phyloP scores from a whole-genome alignment of 2,797 vertebrate genomes.

The Rhinichthys osculus region DNA sequence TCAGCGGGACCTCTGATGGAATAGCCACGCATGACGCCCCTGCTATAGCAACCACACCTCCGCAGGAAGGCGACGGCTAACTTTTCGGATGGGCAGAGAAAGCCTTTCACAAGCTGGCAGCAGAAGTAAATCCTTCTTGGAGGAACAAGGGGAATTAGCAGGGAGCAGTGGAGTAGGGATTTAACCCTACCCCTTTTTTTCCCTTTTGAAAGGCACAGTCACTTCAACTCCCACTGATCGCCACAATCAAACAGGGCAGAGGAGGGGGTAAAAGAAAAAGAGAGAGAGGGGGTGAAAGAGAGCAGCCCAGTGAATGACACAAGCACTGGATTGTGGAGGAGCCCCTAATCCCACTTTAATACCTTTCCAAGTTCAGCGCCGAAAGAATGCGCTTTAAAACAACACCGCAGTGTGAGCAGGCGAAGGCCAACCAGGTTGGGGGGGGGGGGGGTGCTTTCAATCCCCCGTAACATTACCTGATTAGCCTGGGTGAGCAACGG shows the following conservation, averaged over 20 bases:
- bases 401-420: slow-evolving; percentile 84
- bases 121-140: slow-evolving; percentile 95
- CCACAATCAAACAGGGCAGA: slow-evolving; percentile 90
- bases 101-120: slow-evolving; percentile 92
- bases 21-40: slow-evolving; percentile 91
- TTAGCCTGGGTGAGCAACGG: slow-evolving; percentile 69
- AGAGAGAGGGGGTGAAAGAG: slow-evolving; percentile 69
- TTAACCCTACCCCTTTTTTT: slow-evolving; percentile 88
- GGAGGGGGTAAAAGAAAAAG: slow-evolving; percentile 69
- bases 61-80: slow-evolving; percentile 90
- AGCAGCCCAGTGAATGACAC: slow-evolving; percentile 89
- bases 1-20: slow-evolving; percentile 86
- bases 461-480: slow-evolving; percentile 83
- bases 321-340: slow-evolving; percentile 91
- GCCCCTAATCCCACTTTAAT: slow-evolving; percentile 95
- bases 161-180: slow-evolving; percentile 91
- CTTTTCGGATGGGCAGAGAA: slow-evolving; percentile 88
- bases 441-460: slow-evolving; percentile 66
- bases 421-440: slow-evolving; percentile 77
- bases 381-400: slow-evolving; percentile 93
- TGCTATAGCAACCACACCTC: slow-evolving; percentile 97
- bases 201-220: slow-evolving; percentile 91
- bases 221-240: slow-evolving; percentile 90
- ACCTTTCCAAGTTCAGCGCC: slow-evolving; percentile 94
- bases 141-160: slow-evolving; percentile 97